Conservation (phyloP, 2,797 vertebrate species). For the Fringilla coelebs region DNA sequence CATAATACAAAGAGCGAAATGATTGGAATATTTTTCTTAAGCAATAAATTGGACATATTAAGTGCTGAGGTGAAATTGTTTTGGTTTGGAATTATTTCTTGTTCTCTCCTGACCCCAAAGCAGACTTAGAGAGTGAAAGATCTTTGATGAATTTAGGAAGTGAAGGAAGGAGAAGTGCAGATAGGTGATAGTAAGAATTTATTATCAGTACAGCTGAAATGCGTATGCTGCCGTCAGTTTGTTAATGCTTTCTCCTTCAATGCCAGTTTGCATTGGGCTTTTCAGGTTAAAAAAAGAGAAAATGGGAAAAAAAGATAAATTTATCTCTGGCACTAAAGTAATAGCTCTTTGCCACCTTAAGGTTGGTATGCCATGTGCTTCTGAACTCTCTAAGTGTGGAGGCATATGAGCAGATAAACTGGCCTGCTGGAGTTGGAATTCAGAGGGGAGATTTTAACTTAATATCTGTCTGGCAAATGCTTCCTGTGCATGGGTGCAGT, state of each 20-base stretch:
- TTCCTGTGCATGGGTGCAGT: not conserved
- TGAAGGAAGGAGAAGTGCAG: not conserved
- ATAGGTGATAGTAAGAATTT: not conserved
- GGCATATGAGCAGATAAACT: not conserved
- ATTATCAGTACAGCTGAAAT: not conserved
- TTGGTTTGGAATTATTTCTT: not conserved
- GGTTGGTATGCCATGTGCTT: not conserved
- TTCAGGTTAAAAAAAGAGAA: not conserved
- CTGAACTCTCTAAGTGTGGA: not conserved
- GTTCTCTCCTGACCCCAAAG: not conserved
- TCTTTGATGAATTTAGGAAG: not conserved
- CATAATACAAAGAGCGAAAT: not conserved
- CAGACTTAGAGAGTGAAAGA: not conserved
- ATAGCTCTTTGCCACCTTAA: not conserved
- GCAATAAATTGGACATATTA: not conserved
- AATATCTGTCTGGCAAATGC: not conserved
- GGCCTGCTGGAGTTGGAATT: not conserved
- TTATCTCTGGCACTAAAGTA: not conserved
- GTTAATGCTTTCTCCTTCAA: not conserved
- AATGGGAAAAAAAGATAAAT: not conserved
- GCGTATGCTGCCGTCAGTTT: not conserved
- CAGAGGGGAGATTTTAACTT: not conserved
- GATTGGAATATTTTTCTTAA: not conserved
- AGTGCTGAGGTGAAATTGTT: not conserved
- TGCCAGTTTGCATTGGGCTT: not conserved